These are phyloP conservation scores for Brachypalpus laphriformis DNA, from an alignment of 2,888 invertebrate genomes.

Conservation along the genomic window DNA sequence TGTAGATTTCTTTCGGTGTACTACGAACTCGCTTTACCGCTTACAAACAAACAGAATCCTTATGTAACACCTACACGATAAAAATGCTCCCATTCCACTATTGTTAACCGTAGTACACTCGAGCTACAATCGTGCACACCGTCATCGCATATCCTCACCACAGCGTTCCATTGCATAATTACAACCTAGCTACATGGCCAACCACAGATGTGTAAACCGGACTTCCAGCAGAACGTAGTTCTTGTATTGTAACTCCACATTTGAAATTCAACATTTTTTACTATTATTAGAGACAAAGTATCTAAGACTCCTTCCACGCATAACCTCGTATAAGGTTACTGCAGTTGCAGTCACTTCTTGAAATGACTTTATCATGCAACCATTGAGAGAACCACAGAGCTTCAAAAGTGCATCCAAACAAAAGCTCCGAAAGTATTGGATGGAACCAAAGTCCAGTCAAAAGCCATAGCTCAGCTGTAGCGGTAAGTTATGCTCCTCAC, in stretches of 20 bases:
- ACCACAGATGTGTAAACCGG: conserved; percentile 34
- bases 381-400: conserved; percentile 25
- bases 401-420: conserved; percentile 49
- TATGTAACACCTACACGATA: conserved; percentile 43
- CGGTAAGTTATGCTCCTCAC: conserved; percentile 40
- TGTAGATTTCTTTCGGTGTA: neutral
- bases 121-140: neutral
- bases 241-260: conserved; percentile 19
- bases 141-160: conserved; percentile 40
- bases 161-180: conserved; percentile 41
- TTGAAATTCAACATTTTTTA: conserved; percentile 3
- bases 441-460: neutral
- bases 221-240: conserved; percentile 26
- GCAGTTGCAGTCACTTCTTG: neutral
- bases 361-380: neutral
- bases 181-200: conserved; percentile 55
- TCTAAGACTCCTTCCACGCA: conserved; percentile 18
- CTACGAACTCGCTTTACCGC: neutral
- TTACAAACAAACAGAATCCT: conserved; percentile 11
- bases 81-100: neutral
- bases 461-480: conserved; percentile 3
- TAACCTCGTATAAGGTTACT: conserved; percentile 43
- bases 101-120: neutral
- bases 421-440: conserved; percentile 36
- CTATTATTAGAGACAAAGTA: conserved; percentile 24